Percentiles rank a stretch among this genome's conserved stretches.
Conservation (phyloP, 2,113 vertebrate species). For the Malurus cyaneus region DNA sequence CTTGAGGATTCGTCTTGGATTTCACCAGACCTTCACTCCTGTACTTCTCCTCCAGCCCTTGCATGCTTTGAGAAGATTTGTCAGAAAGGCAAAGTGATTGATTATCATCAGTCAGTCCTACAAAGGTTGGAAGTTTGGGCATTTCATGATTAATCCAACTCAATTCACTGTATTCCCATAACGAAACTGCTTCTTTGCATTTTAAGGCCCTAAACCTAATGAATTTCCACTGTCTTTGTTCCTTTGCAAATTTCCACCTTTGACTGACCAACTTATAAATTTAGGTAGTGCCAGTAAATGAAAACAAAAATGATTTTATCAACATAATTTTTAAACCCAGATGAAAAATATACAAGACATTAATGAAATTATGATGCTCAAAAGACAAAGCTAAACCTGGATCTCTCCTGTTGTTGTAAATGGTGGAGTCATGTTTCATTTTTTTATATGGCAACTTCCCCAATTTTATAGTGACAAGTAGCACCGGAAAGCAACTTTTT, state of each 20-base stretch:
- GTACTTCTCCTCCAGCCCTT: not conserved
- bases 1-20: not conserved
- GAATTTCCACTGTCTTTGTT: not conserved
- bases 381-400: not conserved
- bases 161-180: not conserved
- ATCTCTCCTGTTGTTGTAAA: not conserved
- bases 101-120: not conserved
- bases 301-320: not conserved
- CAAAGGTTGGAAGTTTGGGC: not conserved
- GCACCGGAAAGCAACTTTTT: not conserved
- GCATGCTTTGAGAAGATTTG: not conserved
- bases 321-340: not conserved
- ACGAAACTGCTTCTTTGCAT: not conserved
- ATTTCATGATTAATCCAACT: not conserved
- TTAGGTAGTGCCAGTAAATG: not conserved
- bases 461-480: not conserved
- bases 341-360: not conserved
- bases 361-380: not conserved
- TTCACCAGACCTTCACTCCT: not conserved
- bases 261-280: not conserved
- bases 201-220: not conserved
- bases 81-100: not conserved
- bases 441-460: not conserved
- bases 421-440: not conserved
- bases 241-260: not conserved